Percentiles rank a stretch among this genome's conserved stretches.
These are phyloP conservation scores for Desoria tigrina DNA, from an alignment of 2,888 invertebrate genomes.

Conservation along the genomic window DNA sequence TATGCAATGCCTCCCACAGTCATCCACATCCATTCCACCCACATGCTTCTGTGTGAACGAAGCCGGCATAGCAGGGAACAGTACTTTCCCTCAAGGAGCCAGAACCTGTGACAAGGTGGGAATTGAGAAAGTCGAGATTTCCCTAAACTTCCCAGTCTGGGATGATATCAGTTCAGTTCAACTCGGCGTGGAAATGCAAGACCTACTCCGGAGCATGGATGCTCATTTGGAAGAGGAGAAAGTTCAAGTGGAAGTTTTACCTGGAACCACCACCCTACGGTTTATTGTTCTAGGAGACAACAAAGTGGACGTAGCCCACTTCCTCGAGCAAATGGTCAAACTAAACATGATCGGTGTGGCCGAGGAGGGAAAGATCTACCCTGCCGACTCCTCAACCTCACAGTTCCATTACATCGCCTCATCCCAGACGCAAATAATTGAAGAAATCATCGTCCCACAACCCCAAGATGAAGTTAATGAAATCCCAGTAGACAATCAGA, in stretches of 20 bases:
- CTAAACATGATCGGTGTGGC: constrained; percentile 43
- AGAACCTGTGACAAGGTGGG: constrained; percentile 67
- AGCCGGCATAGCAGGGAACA: constrained; percentile 64
- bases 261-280: constrained; percentile 57
- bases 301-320: constrained; percentile 76
- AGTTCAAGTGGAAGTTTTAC: constrained; percentile 61
- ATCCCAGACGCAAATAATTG: neutral
- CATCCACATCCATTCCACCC: constrained; percentile 20
- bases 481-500: constrained; percentile 23
- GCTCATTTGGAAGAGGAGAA: constrained; percentile 42
- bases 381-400: constrained; percentile 42
- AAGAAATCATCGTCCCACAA: neutral
- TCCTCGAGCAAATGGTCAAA: constrained; percentile 66
- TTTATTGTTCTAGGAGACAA: constrained; percentile 70
- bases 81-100: constrained; percentile 63
- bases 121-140: constrained; percentile 73
- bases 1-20: constrained; percentile 25
- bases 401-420: constrained; percentile 39
- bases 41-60: constrained; percentile 86
- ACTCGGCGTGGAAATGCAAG: constrained; percentile 50
- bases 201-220: constrained; percentile 39
- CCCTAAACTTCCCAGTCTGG: constrained; percentile 65
- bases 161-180: constrained; percentile 42
- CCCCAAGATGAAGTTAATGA: constrained; percentile 32
- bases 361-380: constrained; percentile 36